These are phyloP conservation scores for Lethocerus indicus DNA, from an alignment of 1,140 invertebrate species.

Conservation along the genomic window DNA sequence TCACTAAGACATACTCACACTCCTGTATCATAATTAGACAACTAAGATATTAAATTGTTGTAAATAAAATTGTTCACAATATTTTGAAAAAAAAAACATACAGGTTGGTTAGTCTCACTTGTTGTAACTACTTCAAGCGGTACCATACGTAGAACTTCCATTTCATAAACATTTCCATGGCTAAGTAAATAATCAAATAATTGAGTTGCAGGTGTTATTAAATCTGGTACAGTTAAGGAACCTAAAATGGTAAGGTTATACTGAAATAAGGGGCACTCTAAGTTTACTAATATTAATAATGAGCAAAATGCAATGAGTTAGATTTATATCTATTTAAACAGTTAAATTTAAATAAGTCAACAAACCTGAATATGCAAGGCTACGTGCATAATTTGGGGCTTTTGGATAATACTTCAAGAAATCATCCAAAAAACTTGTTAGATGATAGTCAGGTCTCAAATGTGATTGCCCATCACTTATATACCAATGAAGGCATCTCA, in stretches of 20 bases:
- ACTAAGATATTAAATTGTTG: not conserved
- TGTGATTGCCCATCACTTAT: slow-evolving; percentile 36
- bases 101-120: not conserved
- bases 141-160: slow-evolving; percentile 51
- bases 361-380: slow-evolving; percentile 52
- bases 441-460: slow-evolving; percentile 50
- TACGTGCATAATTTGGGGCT: slow-evolving; percentile 65
- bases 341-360: not conserved
- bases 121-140: slow-evolving; percentile 18
- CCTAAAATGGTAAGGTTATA: slow-evolving; percentile 29
- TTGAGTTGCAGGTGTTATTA: slow-evolving; percentile 42
- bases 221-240: slow-evolving; percentile 38
- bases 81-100: not conserved
- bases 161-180: slow-evolving; percentile 48
- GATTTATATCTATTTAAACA: not conserved
- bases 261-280: slow-evolving; percentile 31
- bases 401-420: slow-evolving; percentile 73
- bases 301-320: no score
- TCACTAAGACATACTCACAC: slow-evolving; percentile 42
- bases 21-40: slow-evolving; percentile 18
- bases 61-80: not conserved
- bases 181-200: slow-evolving; percentile 55
- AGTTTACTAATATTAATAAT: no score
- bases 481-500: slow-evolving; percentile 54
- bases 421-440: slow-evolving; percentile 62